These are phyloP conservation scores for Frankliniella intonsa DNA, from an alignment of 2,888 invertebrate species.

Conservation along the genomic window DNA sequence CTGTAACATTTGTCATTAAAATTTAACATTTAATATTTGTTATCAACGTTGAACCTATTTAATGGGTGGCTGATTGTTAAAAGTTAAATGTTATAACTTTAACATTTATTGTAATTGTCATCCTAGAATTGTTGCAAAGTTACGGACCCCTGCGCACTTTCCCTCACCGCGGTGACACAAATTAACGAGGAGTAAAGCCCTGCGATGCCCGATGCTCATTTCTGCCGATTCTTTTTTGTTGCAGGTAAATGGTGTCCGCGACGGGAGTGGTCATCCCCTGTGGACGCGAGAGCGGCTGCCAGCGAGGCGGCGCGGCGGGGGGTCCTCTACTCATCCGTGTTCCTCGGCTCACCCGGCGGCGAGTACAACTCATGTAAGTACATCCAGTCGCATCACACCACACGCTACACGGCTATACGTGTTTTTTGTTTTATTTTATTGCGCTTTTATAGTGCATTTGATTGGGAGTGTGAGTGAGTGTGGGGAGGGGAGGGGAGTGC, in stretches of 20 bases:
- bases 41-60: too few species aligned
- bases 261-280: constrained; percentile 84
- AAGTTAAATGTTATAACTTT: too few species aligned
- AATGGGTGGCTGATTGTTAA: not conserved
- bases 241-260: constrained; percentile 88
- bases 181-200: too few species aligned
- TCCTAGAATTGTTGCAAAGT: too few species aligned
- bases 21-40: too few species aligned
- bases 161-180: constrained; percentile 2
- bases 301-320: constrained; percentile 73
- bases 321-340: constrained; percentile 84
- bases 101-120: too few species aligned
- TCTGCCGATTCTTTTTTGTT: constrained; percentile 42
- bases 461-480: not conserved
- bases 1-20: too few species aligned
- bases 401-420: not conserved
- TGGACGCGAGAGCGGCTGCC: constrained; percentile 68
- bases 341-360: constrained; percentile 80
- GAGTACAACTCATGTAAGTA: constrained; percentile 43
- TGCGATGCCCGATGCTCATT: constrained; percentile 30
- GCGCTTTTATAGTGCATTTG: not conserved
- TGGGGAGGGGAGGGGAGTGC: too few species aligned
- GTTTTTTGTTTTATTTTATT: constrained; percentile 30
- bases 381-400: not conserved
- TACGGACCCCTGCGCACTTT: not conserved